phyloP scores from a whole-genome alignment of 2,888 invertebrate genomes.

The Xestia rhomboidea region DNA sequence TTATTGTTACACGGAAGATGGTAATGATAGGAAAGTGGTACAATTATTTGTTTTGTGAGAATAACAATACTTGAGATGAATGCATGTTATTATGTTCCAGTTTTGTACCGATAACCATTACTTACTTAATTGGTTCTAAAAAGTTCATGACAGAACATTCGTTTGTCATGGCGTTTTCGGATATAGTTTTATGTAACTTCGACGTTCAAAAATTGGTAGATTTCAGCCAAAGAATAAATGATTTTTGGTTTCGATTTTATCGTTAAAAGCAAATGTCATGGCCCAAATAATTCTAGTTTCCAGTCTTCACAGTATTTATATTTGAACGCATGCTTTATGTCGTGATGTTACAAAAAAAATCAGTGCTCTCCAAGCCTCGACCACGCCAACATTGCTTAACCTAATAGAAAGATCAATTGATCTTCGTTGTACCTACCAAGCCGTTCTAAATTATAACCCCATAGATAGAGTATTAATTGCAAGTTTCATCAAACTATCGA shows the following conservation, averaged over 20 bases:
- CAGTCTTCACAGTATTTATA: neutral
- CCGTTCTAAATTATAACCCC: conserved; percentile 47
- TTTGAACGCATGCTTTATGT: neutral
- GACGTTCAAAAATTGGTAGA: neutral
- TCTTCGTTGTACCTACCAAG: conserved; percentile 23
- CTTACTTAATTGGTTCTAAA: neutral
- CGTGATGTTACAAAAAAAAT: conserved; percentile 37
- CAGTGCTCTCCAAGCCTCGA: conserved; percentile 33
- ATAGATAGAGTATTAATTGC: conserved; percentile 51
- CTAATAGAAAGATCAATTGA: conserved; percentile 29
- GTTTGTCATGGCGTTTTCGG: neutral
- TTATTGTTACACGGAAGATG: conserved; percentile 39
- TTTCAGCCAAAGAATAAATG: neutral
- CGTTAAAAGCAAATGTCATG: neutral
- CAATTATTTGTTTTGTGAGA: conserved; percentile 37
- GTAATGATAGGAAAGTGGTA: conserved; percentile 40
- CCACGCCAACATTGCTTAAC: conserved; percentile 36
- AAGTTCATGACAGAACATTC: neutral
- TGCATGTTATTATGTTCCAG: neutral
- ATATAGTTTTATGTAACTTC: neutral
- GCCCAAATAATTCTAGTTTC: neutral
- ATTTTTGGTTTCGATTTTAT: neutral
- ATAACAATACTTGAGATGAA: neutral
- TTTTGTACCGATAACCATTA: neutral
- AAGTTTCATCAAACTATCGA: conserved; percentile 49